Percentiles rank a stretch among this genome's conserved stretches.
Evolutionary conservation across 2,797 vertebrate species (phyloP).

Genomic region (Anguilla anguilla): DNA sequence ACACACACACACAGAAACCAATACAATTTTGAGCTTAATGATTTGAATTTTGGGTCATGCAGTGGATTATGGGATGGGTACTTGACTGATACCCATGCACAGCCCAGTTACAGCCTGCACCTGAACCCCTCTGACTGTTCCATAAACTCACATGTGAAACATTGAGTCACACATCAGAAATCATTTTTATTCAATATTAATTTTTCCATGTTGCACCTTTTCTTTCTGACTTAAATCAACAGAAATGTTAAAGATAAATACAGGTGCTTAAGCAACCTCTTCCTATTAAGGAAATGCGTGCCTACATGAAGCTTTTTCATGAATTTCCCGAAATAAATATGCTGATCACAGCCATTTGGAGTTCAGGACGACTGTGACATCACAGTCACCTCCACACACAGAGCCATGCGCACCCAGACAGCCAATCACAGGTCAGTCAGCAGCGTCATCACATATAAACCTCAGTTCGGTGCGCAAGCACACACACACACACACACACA

Average conservation of each 20-base stretch:
- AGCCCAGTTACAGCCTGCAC: not conserved
- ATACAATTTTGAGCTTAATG: not conserved
- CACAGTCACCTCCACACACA: not conserved
- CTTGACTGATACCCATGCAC: not conserved
- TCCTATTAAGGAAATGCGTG: not conserved
- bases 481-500: not conserved
- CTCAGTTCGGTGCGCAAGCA: not conserved
- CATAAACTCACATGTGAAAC: not conserved
- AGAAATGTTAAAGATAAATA: not conserved
- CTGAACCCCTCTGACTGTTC: not conserved
- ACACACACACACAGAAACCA: conserved; percentile 31
- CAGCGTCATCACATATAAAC: not conserved
- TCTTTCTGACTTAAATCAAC: not conserved
- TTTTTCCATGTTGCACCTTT: not conserved
- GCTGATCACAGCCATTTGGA: not conserved
- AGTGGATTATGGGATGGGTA: conserved; percentile 5
- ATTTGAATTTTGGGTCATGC: not conserved
- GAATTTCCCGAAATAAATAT: not conserved
- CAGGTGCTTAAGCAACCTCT: not conserved
- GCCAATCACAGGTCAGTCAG: conserved; percentile 5
- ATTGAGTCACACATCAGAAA: not conserved
- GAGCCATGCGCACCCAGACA: not conserved
- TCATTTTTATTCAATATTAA: not conserved
- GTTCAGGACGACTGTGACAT: not conserved
- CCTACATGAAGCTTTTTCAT: not conserved